Evolutionary conservation across 53 echinoderm and acorn worm species (phyloP), one percentile per base, ranked within the genome.

Genomic region (Paracentrotus lividus): DNA sequence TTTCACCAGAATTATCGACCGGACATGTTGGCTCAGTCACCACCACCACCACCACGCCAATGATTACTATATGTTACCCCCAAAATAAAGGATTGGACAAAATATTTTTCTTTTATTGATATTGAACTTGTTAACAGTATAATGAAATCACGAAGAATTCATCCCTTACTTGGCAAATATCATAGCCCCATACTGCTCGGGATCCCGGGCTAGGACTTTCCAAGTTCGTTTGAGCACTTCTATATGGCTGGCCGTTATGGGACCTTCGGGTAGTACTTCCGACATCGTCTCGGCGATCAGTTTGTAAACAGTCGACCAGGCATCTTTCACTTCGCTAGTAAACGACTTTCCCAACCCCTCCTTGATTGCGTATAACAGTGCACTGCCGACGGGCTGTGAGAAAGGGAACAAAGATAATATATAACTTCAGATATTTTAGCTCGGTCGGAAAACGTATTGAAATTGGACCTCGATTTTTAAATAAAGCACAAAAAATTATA

Each of bases 291-390:
- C 90, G 1, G 76, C 32, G 29, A 95, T 42, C n/a, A 93, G 23
- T 42, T 56, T 45, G 77, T 90, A 91, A 47, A 93, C 21, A 42
- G 57, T 21, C 32, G 53, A 55, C 91, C 87, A 95, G 15, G 95
- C 95, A 40, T 49, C 84, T 7, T 93, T 90, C 54, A 94, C 61
- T 44, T 93, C 88, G 2, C 49, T 34, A 34, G 57, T 95, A 77
- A 95, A 95, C 3, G 86, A 52, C 18, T 85, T 76, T 42, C 93
- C 93, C 8, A 95, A 91, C 38, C 95, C 95, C 31, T 95, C 93
- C 76, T 65, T 66, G 23, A 95, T 54, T 49, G 95, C 93, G 69
- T 93, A 90, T 51, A 93, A 56, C 58, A 95, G 75, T 18, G 95
- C 95, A 47, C 77, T 34, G 18, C 65, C 34, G 33, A 93, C 51